Evolutionary conservation across 1,140 invertebrate genomes (phyloP), one percentile per base, ranked within the genome.

Genomic region (Drosophila trapezifrons): DNA sequence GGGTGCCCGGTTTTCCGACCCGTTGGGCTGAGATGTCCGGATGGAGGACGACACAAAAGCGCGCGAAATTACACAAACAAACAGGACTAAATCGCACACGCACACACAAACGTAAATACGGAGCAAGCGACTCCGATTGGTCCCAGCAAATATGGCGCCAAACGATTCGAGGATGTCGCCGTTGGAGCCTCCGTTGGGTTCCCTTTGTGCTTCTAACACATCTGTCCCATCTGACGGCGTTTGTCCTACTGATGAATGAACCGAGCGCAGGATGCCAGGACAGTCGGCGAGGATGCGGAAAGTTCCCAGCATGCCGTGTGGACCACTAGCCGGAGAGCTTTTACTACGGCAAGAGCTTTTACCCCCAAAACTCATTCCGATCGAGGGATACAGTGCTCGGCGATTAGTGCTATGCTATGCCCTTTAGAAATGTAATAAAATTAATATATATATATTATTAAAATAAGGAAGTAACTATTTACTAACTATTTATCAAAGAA

Each of bases 161-260:
- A 86, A 87, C 76, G 55, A 63, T 57, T 62, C 63, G 60, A 63
- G 71, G 66, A 77, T 66, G 52, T 77, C 56, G 25, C 32, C 43
- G 40, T 46, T 54, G 65, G 29, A 47, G 29, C 22, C 51, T 60
- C 49, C 40, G n/a, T 49, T 49, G 15, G 63, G 37, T 74, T 56
- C 60, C 47, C 56, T 27, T 8, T 18, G 38, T 78, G 45, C 49
- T 49, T 47, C 64, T 83, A 42, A 45, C 52, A 27, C 75, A 77
- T 63, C 83, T 89, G 60, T 73, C 46, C 72, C 67, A 73, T 79
- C 72, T 70, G 71, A 87, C 80, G 72, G 80, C 72, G 71, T 67
- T 89, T 74, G 57, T 89, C 77, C 60, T 72, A 87, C 83, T 86
- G 84, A 89, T 86, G 83, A 87, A 87, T 87, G 83, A 83, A 87